phyloP scores from a whole-genome alignment of 2,888 invertebrate species.

The Cryptocephalus moraei region DNA sequence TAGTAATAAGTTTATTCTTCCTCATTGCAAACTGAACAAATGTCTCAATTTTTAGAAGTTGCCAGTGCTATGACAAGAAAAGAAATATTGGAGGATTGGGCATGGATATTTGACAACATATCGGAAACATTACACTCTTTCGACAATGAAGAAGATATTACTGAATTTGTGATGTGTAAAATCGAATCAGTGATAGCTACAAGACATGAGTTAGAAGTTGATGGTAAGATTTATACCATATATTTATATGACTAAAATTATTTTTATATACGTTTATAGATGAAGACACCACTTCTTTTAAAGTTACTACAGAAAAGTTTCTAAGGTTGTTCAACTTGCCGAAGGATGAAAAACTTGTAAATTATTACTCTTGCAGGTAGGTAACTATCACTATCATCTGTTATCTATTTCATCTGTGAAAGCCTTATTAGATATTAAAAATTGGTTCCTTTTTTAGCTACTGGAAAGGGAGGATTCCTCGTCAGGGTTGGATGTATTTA shows the following conservation, averaged over 20 bases:
- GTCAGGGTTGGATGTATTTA: slow-evolving; percentile 97
- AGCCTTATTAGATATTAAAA: not conserved
- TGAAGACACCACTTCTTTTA: slow-evolving; percentile 72
- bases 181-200: slow-evolving; percentile 89
- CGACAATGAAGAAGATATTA: slow-evolving; percentile 88
- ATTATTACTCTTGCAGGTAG: slow-evolving; percentile 89
- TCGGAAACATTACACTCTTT: slow-evolving; percentile 79
- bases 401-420: not conserved
- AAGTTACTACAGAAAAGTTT: slow-evolving; percentile 72
- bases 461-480: slow-evolving; percentile 83
- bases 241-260: slow-evolving; percentile 1
- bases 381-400: slow-evolving; percentile 12
- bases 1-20: too few species aligned
- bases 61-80: slow-evolving; percentile 77
- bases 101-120: slow-evolving; percentile 83
- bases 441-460: slow-evolving; percentile 49
- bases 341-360: slow-evolving; percentile 89
- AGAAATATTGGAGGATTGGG: slow-evolving; percentile 89
- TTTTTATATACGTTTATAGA: slow-evolving; percentile 45
- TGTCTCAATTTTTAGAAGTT: slow-evolving; percentile 55
- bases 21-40: too few species aligned
- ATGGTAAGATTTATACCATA: slow-evolving; percentile 34
- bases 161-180: slow-evolving; percentile 92
- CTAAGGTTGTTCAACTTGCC: slow-evolving; percentile 83
- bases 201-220: slow-evolving; percentile 48